Conservation (phyloP, 1,140 invertebrate genomes). For the Ceratosolen solmsi region DNA sequence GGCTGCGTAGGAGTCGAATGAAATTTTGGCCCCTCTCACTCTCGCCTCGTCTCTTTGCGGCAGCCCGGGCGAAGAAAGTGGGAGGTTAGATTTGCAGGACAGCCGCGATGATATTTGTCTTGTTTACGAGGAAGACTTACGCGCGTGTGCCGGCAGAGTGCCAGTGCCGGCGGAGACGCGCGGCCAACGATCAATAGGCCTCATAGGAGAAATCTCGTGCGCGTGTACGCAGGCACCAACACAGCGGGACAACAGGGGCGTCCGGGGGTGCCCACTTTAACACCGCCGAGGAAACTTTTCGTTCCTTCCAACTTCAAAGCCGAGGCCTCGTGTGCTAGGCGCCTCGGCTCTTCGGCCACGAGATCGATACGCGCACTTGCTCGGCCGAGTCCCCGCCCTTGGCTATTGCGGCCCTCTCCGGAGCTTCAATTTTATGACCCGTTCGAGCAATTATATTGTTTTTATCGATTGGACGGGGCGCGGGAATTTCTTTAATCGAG, state of each 20-base stretch:
- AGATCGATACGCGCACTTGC: constrained; percentile 48
- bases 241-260: background rate
- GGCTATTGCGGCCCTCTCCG: background rate
- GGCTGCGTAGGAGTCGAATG: constrained; percentile 4
- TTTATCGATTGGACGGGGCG: background rate
- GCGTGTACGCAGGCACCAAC: constrained; percentile 41
- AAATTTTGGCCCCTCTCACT: background rate
- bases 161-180: constrained; percentile 5
- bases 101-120: constrained; percentile 46
- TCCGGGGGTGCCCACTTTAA: constrained; percentile 34
- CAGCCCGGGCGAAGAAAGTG: background rate
- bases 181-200: constrained; percentile 46
- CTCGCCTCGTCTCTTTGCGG: background rate
- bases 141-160: constrained; percentile 28
- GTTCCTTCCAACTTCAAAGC: constrained; percentile 54
- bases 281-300: constrained; percentile 44
- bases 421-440: background rate
- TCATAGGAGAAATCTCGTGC: constrained; percentile 40
- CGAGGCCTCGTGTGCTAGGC: constrained; percentile 7
- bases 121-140: constrained; percentile 43
- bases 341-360: background rate
- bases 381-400: constrained; percentile 19
- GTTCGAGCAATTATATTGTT: background rate
- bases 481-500: background rate
- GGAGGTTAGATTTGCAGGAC: constrained; percentile 19